phyloP scores from a whole-genome alignment of 2,113 vertebrate genomes.

The Cnemophilus loriae region DNA sequence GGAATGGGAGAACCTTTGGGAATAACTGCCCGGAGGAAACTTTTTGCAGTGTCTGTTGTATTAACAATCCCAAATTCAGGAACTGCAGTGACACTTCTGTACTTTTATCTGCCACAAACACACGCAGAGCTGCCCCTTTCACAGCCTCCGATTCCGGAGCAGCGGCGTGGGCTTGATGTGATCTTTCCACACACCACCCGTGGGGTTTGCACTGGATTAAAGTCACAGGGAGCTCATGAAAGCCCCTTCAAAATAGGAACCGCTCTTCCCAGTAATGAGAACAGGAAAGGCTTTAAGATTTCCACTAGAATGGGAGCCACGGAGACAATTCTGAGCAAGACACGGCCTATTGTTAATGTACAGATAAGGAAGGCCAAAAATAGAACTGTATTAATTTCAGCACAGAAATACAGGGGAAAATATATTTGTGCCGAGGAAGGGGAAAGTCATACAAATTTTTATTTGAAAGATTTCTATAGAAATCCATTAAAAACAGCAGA shows the following conservation, averaged over 20 bases:
- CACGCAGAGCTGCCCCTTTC: accelerated
- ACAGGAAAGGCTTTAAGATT: neutral
- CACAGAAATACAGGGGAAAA: neutral
- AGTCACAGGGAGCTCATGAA: neutral
- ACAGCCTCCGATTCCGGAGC: neutral
- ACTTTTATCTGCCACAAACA: accelerated
- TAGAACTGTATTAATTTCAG: conserved; percentile 54
- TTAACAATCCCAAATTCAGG: neutral
- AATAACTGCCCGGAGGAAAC: neutral
- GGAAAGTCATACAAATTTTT: conserved; percentile 10
- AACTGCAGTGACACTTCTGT: accelerated
- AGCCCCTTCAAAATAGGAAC: neutral
- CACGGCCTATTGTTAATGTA: conserved; percentile 11
- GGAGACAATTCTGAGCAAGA: conserved; percentile 18
- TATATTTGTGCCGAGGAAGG: conserved; percentile 16
- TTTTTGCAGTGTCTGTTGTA: accelerated
- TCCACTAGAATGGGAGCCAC: neutral
- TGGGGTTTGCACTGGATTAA: neutral
- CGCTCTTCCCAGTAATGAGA: neutral
- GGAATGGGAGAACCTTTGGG: neutral
- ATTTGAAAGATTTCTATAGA: conserved; percentile 34
- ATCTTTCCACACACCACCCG: neutral
- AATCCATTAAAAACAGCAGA: conserved; percentile 29
- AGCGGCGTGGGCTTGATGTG: accelerated
- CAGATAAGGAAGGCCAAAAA: conserved; percentile 40